Base-by-base conservation (phyloP, 1,140 invertebrate genomes). In the Macrocentrus cingulum region DNA sequence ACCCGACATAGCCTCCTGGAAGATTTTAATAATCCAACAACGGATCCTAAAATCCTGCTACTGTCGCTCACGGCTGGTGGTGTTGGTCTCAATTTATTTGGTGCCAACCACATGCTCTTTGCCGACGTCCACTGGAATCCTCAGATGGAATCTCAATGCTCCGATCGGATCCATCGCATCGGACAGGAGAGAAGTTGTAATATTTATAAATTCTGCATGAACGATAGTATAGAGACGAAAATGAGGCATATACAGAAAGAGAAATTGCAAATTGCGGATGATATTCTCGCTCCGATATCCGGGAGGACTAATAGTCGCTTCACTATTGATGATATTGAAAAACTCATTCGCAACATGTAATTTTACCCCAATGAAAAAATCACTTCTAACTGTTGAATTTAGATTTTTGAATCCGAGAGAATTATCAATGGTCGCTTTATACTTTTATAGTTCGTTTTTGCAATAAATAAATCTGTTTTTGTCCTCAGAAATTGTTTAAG, bases 81-180 rank as follows among this genome's bases (percentile, higher is more conserved):
- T 19, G 92, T 95, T 36, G 94, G 94, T 8, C 79, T 97, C 3
- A 97, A 97, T 80, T 77, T 97, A 19, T 84, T 92, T 57, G 94
- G 94, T 16, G 95, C 85, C 0, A 97, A 94, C 82, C 91, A 97
- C 77, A 79, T 98, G 8, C 85, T 97, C 39, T 69, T 98, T 3
- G 68, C 95, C 1, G 95, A 98, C 77, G 81, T 94, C 46, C 94
- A 97, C 75, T 98, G 95, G 94, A 98, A 98, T 82, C 95, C 94
- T 0, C 93, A 96, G 65, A 78, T 97, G 18, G 94, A 97, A 78
- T 80, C 87, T 3, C 94, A 98, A 74, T 94, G 94, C 0, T 92
- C 91, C 80, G 94, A 97, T 79, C 81, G 94, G 41, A 89, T 97
- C 41, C 94, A 96, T 78, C 81, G 95, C 54, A 87, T 96, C 42